Evolutionary conservation across 2,113 vertebrate species (phyloP), one percentile per base, ranked within the genome.

Genomic region (Dromiciops gliroides): DNA sequence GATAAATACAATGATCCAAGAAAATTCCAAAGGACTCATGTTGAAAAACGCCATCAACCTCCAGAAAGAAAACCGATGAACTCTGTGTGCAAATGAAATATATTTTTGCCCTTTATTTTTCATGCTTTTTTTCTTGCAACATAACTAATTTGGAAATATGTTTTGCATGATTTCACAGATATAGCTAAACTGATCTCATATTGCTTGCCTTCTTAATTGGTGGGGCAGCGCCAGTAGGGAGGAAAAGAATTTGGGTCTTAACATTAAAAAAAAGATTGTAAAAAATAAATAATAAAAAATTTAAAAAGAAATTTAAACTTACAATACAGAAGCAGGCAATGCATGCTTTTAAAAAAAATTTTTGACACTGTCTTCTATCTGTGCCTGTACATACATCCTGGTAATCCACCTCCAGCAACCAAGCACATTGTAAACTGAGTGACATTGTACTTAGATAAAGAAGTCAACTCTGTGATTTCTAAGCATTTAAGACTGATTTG

Each of bases 381-480:
- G 51, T 93, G 7, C 51, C 75, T 48, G 92, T 48, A 47, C 37
- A 0, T 28, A 49, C 9, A 11, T 91, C 92, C 44, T 93, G 16
- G 49, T 93, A 93, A 91, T 1, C 26, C 19, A 19, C 49, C 49
- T 60, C 28, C 2, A 25, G 51, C 51, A 91, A 51, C 48, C 92
- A 49, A 24, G n/a, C 25, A 31, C 31, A 95, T 51, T 95, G 7
- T 53, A 67, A 89, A 91, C 60, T 8, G 2, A 48, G 48, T 31
- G 25, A 14, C n/a, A 28, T 14, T 67, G 3, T 31, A 88, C 51
- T 95, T 50, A 75, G 94, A 97, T 50, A 90, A 97, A 94, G 47
- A 96, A 97, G 95, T 96, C 95, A 96, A 97, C 89, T 56, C n/a
- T 93, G 91, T 94, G 97, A 98, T 98, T 95, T 96, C 96, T 96